Percentiles rank a stretch among this genome's conserved stretches.
Evolutionary conservation across 2,888 invertebrate genomes (phyloP).

Genomic region (Calameuta idolon): DNA sequence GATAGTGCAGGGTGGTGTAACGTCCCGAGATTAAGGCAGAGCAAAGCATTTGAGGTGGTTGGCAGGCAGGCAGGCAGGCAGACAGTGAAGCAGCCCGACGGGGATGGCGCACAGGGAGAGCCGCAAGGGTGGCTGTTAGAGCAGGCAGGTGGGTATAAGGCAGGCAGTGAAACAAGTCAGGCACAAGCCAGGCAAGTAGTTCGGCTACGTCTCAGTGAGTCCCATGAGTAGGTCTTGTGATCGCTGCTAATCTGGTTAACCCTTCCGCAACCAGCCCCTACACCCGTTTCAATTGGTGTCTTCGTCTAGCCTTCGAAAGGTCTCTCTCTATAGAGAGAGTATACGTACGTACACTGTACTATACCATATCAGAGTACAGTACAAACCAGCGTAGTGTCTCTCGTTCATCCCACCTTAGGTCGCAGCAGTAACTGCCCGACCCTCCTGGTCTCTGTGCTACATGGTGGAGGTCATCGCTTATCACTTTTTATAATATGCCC

Average conservation of each 20-base stretch:
- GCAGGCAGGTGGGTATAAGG: neutral
- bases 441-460: neutral
- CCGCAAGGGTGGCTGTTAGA: neutral
- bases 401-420: neutral
- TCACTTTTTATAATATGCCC: neutral
- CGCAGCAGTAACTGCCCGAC: neutral
- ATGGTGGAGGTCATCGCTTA: neutral
- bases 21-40: constrained; percentile 14
- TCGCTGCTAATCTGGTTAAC: constrained; percentile 42
- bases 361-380: neutral
- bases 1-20: constrained; percentile 2
- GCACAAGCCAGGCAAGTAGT: neutral
- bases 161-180: neutral
- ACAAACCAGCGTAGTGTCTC: neutral
- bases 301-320: neutral
- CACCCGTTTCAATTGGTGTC: neutral
- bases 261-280: constrained; percentile 16
- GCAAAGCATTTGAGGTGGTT: constrained; percentile 1
- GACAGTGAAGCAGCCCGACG: neutral
- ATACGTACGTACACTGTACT: neutral
- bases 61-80: neutral
- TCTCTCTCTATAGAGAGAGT: neutral
- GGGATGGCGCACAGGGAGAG: neutral
- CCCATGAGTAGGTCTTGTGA: constrained; percentile 22
- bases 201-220: constrained; percentile 24